phyloP scores from a whole-genome alignment of 2,888 invertebrate species.

The Parelbella ahira region DNA sequence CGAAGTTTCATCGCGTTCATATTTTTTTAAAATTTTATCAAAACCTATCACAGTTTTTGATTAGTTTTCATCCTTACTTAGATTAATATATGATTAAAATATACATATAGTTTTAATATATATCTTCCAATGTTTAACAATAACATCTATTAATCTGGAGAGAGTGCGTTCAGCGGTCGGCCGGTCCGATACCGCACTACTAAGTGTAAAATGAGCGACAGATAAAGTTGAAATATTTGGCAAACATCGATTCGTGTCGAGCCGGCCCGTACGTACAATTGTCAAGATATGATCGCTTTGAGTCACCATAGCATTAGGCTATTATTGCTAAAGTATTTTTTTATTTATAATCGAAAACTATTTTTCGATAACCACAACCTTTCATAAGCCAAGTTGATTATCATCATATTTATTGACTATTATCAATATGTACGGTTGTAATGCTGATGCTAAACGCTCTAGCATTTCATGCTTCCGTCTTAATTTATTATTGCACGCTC shows the following conservation, averaged over 20 bases:
- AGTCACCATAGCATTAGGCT: slow-evolving; percentile 73
- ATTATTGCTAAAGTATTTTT: slow-evolving; percentile 73
- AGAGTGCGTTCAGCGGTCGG: slow-evolving; percentile 41
- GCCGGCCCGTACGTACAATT: slow-evolving; percentile 41
- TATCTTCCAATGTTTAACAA: slow-evolving; percentile 77
- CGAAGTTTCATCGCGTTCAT: slow-evolving; percentile 47
- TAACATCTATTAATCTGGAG: slow-evolving; percentile 75
- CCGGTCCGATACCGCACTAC: slow-evolving; percentile 26
- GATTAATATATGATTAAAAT: slow-evolving; percentile 79
- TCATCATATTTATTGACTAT: slow-evolving; percentile 74
- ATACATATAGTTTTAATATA: slow-evolving; percentile 76
- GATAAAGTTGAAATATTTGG: slow-evolving; percentile 44
- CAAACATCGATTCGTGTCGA: slow-evolving; percentile 43
- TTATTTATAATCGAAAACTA: slow-evolving; percentile 75
- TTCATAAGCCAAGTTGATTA: slow-evolving; percentile 80
- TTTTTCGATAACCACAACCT: slow-evolving; percentile 79
- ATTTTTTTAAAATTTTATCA: slow-evolving; percentile 79
- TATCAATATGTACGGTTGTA: slow-evolving; percentile 66
- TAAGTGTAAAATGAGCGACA: slow-evolving; percentile 41
- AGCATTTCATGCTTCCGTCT: slow-evolving; percentile 61
- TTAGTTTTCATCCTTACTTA: slow-evolving; percentile 79
- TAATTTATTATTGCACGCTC: slow-evolving; percentile 64
- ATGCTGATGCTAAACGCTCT: slow-evolving; percentile 40
- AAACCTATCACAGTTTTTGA: slow-evolving; percentile 81
- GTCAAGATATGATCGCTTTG: slow-evolving; percentile 70